Conservation (phyloP, 2,113 vertebrate genomes). For the Hippocampus zosterae region DNA sequence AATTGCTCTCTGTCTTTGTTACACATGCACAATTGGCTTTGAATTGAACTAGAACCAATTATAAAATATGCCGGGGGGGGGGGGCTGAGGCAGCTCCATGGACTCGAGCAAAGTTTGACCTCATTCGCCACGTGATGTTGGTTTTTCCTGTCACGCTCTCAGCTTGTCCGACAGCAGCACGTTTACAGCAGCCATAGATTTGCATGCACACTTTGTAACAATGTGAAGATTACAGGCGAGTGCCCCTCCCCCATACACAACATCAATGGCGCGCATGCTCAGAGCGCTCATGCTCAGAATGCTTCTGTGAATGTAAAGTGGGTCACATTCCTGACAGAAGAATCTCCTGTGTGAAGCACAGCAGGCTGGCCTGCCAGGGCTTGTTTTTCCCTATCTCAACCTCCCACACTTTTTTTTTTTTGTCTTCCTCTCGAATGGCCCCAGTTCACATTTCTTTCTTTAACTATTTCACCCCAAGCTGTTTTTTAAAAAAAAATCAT, state of each 20-base stretch:
- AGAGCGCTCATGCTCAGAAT: slow-evolving; percentile 40
- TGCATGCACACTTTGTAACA: slow-evolving; percentile 55
- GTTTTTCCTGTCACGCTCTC: slow-evolving; percentile 47
- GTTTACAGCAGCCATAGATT: slow-evolving; percentile 12
- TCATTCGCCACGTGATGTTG: slow-evolving; percentile 46
- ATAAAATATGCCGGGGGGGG: background rate
- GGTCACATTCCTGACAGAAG: slow-evolving; percentile 71
- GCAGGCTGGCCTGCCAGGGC: slow-evolving; percentile 61
- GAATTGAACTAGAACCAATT: background rate
- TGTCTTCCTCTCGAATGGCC: background rate
- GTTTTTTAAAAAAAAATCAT: too few species aligned
- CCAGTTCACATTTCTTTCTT: slow-evolving; percentile 6
- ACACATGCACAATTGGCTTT: background rate
- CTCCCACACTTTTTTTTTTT: slow-evolving; percentile 12
- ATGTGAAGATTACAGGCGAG: slow-evolving; percentile 57
- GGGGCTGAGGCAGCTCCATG: slow-evolving; percentile 15
- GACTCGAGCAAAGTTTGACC: slow-evolving; percentile 39
- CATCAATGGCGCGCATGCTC: slow-evolving; percentile 53
- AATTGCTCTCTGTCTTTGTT: background rate
- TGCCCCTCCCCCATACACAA: slow-evolving; percentile 53
- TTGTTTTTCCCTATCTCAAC: slow-evolving; percentile 45
- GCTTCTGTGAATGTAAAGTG: slow-evolving; percentile 67
- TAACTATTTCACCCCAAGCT: background rate
- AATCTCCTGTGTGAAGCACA: slow-evolving; percentile 62
- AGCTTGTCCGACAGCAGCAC: slow-evolving; percentile 29